Base-by-base conservation (phyloP, 2,888 invertebrate genomes). In the Stenoptilia bipunctidactyla region DNA sequence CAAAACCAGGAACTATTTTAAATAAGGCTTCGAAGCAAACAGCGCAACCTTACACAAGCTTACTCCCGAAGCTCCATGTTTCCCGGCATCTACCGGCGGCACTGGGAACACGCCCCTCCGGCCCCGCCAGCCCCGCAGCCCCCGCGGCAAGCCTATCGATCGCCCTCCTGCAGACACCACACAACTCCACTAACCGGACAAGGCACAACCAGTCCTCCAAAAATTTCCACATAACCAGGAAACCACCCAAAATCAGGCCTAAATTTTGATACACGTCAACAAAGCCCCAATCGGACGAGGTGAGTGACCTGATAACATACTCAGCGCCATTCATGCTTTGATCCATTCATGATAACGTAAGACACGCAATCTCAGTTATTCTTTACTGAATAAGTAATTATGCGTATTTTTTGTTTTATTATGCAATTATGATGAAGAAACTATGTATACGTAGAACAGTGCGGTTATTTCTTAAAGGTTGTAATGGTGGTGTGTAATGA, bases 71-170 rank as follows among this genome's bases (percentile, higher is more conserved):
- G 50, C 53, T 53, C 56, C 56, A 53, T 50, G 43, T 46, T 44
- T 58, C 62, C 68, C 61, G 67, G 61, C 79, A 73, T 80, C 82
- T 80, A 59, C 58, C 61, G 75, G 71, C 56, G 45, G 48, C 35
- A 42, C 43, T 38, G 48, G 57, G 61, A 65, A 73, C 45, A 45
- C 44, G 48, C 49, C 48, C 45, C 48, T 55, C 61, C 59, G 52
- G 48, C 44, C 50, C 40, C 45, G 52, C 53, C 51, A 51, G 52
- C 45, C 44, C 35, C 51, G 44, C 48, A 42, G 44, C 47, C 58
- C 56, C 55, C 55, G 44, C 44, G 45, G 52, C 59, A 58, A 58
- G 57, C 58, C 65, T 82, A 82, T 80, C 74, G 80, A 82, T 80
- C 71, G 54, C 47, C 51, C 48, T 45, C 53, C 52, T 49, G 50